phyloP scores from a whole-genome alignment of 2,888 invertebrate genomes.

The Platypus cylindrus region DNA sequence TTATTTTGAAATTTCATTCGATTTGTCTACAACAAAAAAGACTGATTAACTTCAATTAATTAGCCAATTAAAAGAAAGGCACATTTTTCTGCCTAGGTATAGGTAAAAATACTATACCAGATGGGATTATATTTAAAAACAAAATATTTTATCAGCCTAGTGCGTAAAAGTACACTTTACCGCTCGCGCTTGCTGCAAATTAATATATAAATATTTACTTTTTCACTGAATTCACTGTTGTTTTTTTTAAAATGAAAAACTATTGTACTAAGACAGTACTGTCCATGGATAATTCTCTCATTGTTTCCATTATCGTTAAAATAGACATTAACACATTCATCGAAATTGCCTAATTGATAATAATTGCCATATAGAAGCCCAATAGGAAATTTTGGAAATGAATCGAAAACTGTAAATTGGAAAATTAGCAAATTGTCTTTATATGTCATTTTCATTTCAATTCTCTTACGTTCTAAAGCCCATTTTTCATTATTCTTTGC shows the following conservation, averaged over 20 bases:
- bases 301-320: conserved; percentile 4
- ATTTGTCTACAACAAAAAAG: conserved; percentile 16
- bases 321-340: conserved; percentile 47
- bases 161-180: too few species aligned
- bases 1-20: conserved; percentile 23
- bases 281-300: conserved; percentile 35
- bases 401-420: conserved; percentile 52
- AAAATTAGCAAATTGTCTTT: too few species aligned
- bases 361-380: conserved; percentile 54
- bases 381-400: conserved; percentile 55
- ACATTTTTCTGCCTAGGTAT: too few species aligned
- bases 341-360: conserved; percentile 62
- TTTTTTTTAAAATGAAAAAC: conserved; percentile 13
- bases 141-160: too few species aligned
- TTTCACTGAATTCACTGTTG: conserved; percentile 6
- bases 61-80: too few species aligned
- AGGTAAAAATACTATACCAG: too few species aligned
- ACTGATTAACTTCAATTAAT: too few species aligned
- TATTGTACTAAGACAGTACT: conserved; percentile 48
- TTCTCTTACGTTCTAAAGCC: conserved; percentile 44
- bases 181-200: too few species aligned
- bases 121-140: too few species aligned
- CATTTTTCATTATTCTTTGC: conserved; percentile 40
- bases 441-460: too few species aligned
- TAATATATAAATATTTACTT: too few species aligned